Evolutionary conservation across 2,113 vertebrate species (phyloP).

Genomic region (Rhynchopsitta pachyrhyncha): DNA sequence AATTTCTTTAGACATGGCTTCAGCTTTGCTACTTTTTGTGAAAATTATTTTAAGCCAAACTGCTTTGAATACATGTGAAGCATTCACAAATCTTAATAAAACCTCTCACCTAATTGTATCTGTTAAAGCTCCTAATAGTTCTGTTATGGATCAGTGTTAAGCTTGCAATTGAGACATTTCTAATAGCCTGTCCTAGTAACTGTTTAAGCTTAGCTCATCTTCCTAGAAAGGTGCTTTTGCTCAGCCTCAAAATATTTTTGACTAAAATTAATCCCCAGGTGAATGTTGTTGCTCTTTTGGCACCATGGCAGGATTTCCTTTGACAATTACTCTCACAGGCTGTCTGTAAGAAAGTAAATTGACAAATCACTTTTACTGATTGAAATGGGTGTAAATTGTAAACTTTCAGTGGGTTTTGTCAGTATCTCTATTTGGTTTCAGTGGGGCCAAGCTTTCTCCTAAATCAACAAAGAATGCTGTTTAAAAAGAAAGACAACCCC

Average conservation of each 20-base stretch:
- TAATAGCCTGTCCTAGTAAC: background rate
- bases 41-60: background rate
- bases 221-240: background rate
- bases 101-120: background rate
- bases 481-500: background rate
- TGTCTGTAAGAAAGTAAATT: background rate
- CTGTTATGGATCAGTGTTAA: background rate
- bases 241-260: background rate
- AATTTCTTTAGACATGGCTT: background rate
- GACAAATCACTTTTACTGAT: background rate
- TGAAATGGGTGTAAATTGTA: background rate
- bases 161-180: background rate
- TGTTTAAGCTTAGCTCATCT: background rate
- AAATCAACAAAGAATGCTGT: background rate
- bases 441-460: background rate
- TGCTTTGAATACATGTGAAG: background rate
- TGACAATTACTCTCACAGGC: background rate
- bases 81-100: background rate
- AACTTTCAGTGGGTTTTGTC: background rate
- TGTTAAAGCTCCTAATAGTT: background rate
- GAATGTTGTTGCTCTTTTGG: background rate
- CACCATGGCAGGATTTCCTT: background rate
- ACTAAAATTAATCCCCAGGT: background rate
- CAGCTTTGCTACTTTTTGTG: conserved; percentile 1
- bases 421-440: background rate